Conservation (phyloP, 2,113 vertebrate genomes). For the Bettongia penicillata region DNA sequence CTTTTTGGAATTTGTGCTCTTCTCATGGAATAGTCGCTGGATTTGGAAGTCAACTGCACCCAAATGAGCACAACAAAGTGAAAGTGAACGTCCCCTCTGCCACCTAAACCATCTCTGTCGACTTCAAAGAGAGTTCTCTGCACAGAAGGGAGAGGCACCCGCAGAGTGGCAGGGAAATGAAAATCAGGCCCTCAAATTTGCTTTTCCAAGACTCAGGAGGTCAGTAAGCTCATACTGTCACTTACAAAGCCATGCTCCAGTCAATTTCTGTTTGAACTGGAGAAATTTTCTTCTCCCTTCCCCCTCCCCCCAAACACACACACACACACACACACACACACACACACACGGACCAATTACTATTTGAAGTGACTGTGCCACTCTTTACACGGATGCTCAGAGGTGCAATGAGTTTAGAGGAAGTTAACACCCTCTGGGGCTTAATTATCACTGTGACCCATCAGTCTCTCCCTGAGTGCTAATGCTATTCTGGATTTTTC, state of each 20-base stretch:
- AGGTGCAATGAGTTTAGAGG: conserved; percentile 55
- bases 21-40: background rate
- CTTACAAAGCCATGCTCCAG: conserved; percentile 33
- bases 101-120: conserved; percentile 50
- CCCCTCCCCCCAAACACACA: conserved; percentile 15
- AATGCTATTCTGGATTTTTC: conserved; percentile 65
- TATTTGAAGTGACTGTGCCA: conserved; percentile 73
- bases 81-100: conserved; percentile 68
- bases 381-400: conserved; percentile 49
- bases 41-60: conserved; percentile 7
- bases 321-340: conserved; percentile 42
- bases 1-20: background rate
- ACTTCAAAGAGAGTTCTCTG: conserved; percentile 69
- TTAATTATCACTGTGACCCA: background rate
- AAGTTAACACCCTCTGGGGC: conserved; percentile 49
- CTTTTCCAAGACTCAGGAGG: background rate
- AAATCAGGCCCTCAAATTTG: background rate
- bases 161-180: conserved; percentile 21
- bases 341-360: conserved; percentile 27
- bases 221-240: background rate
- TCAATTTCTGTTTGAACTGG: conserved; percentile 58
- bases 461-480: conserved; percentile 33
- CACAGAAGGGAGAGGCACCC: conserved; percentile 29
- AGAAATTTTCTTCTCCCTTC: conserved; percentile 34
- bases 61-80: conserved; percentile 61